phyloP scores from a whole-genome alignment of 1,140 invertebrate genomes.

The Anastrepha ludens region DNA sequence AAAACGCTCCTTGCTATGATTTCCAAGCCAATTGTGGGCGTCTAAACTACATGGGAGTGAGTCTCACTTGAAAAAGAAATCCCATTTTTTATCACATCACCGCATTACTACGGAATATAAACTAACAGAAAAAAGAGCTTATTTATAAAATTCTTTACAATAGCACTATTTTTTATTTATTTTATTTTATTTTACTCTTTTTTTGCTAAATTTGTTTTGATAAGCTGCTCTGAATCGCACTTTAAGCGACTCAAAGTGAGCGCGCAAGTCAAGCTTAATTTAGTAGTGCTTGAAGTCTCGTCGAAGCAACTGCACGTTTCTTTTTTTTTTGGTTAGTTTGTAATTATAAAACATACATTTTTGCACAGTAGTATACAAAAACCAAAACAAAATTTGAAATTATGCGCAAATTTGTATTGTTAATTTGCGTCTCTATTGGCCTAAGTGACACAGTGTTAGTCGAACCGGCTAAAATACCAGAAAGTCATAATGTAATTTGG shows the following conservation, averaged over 20 bases:
- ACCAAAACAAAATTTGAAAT: not conserved
- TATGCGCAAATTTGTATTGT: not conserved
- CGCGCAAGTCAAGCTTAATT: not conserved
- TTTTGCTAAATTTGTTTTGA: slow-evolving; percentile 7
- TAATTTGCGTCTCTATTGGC: not conserved
- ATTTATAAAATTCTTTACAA: not conserved
- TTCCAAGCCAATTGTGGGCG: too few species aligned
- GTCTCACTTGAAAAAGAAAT: not conserved
- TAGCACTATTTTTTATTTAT: not conserved
- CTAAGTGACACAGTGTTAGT: slow-evolving; percentile 41
- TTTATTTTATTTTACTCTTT: not conserved
- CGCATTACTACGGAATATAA: not conserved
- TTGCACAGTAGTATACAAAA: too few species aligned
- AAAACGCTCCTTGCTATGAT: too few species aligned
- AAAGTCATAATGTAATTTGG: slow-evolving; percentile 56
- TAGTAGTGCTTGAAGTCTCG: not conserved
- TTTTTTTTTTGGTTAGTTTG: not conserved
- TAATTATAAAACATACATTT: not conserved
- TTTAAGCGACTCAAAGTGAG: not conserved
- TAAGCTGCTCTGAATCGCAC: not conserved
- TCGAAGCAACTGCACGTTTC: not conserved
- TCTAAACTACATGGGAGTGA: not conserved
- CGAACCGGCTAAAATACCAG: not conserved
- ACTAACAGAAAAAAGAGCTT: not conserved
- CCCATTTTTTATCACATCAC: not conserved